Conservation (phyloP, 2,797 vertebrate genomes). For the Sebastes nivosus region DNA sequence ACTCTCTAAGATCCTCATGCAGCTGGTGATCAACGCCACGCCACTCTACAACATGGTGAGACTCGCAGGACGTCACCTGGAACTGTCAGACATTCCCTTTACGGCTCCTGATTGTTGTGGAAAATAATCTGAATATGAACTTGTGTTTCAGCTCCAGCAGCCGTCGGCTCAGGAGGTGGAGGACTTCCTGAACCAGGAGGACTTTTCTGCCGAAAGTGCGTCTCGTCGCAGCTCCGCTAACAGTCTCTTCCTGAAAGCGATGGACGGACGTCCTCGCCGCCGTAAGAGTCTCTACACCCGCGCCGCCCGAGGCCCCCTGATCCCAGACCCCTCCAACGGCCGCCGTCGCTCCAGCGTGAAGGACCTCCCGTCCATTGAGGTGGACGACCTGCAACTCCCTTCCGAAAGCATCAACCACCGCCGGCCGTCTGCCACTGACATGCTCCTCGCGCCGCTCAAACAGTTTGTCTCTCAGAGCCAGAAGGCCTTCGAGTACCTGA, state of each 20-base stretch:
- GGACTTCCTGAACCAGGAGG: slow-evolving; percentile 73
- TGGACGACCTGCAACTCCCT: not conserved
- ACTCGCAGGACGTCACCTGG: not conserved
- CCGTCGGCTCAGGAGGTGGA: slow-evolving; percentile 67
- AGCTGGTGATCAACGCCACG: slow-evolving; percentile 77
- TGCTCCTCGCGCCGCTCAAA: slow-evolving; percentile 74
- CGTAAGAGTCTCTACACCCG: slow-evolving; percentile 68
- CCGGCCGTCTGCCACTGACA: slow-evolving; percentile 43
- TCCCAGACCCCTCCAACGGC: slow-evolving; percentile 28
- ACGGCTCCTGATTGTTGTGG: too few species aligned
- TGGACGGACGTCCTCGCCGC: slow-evolving; percentile 73
- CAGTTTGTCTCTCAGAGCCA: slow-evolving; percentile 80
- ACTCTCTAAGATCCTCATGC: slow-evolving; percentile 71
- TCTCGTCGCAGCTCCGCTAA: slow-evolving; percentile 60
- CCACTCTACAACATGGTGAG: slow-evolving; percentile 80
- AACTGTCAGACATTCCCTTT: too few species aligned
- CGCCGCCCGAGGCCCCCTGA: not conserved
- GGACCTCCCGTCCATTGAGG: slow-evolving; percentile 33
- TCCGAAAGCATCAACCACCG: not conserved
- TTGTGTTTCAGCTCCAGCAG: slow-evolving; percentile 66
- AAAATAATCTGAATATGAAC: not conserved
- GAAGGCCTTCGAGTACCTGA: slow-evolving; percentile 79
- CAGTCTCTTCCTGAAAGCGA: slow-evolving; percentile 76
- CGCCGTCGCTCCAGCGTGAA: slow-evolving; percentile 60
- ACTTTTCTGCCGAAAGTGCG: slow-evolving; percentile 36